Evolutionary conservation across 2,113 vertebrate species (phyloP).

Genomic region (Catharus fuscescens): DNA sequence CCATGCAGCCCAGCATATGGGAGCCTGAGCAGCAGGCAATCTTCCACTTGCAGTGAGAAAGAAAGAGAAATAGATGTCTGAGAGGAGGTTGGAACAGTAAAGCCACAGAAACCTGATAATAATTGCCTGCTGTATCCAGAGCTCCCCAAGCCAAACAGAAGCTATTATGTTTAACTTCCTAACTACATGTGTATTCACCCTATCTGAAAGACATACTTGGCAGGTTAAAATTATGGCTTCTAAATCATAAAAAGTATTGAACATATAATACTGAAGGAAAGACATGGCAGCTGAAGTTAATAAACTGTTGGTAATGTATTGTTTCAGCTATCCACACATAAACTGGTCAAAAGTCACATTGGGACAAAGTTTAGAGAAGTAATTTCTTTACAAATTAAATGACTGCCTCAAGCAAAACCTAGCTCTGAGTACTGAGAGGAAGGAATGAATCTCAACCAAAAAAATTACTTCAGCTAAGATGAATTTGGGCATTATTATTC

Average conservation of each 20-base stretch:
- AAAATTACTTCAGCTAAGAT: constrained; percentile 10
- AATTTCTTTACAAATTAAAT: constrained; percentile 38
- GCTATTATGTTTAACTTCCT: not conserved
- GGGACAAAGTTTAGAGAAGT: constrained; percentile 15
- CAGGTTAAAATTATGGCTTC: not conserved
- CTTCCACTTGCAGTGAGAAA: rapidly evolving
- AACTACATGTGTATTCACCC: not conserved
- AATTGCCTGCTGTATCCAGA: not conserved
- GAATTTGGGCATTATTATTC: constrained; percentile 13
- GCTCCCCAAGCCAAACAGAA: not conserved
- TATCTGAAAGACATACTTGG: not conserved
- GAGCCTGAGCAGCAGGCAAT: not conserved
- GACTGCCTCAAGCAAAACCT: constrained; percentile 30
- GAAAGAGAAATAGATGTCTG: not conserved
- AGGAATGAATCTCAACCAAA: not conserved
- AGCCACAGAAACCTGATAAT: not conserved
- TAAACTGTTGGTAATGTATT: not conserved
- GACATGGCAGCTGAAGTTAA: not conserved
- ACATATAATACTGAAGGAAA: not conserved
- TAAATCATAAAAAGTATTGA: not conserved
- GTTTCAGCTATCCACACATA: not conserved
- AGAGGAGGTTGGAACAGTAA: not conserved
- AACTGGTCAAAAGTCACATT: not conserved
- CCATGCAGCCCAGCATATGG: rapidly evolving
- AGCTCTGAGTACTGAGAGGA: not conserved